These are phyloP conservation scores for Neomicropteryx cornuta DNA, from an alignment of 1,140 invertebrate genomes.

Conservation along the genomic window DNA sequence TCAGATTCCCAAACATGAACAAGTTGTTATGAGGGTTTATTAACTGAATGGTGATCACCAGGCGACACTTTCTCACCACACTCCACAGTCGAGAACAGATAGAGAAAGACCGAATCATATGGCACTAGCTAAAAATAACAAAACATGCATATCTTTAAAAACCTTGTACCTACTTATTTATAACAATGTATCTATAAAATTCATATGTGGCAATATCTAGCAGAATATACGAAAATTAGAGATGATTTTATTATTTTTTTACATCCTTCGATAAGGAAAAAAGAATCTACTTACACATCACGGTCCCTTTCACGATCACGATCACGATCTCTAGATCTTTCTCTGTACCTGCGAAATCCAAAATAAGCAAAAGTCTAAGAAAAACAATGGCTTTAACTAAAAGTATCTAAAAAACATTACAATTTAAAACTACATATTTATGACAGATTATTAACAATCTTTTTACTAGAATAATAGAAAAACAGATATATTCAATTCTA, in stretches of 20 bases:
- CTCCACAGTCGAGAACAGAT: no score
- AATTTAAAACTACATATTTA: background rate
- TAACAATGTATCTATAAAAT: no score
- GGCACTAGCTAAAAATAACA: no score
- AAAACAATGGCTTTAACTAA: conserved; percentile 6
- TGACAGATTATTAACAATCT: background rate
- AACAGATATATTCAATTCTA: background rate
- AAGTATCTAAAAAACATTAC: background rate
- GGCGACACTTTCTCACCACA: no score
- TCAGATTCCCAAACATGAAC: no score
- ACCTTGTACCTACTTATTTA: no score
- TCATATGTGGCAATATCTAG: no score
- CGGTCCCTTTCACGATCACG: conserved; percentile 56
- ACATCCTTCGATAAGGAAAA: conserved; percentile 26
- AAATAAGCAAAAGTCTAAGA: conserved; percentile 15
- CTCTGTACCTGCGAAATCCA: conserved; percentile 42
- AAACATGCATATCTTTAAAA: no score
- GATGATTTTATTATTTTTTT: background rate
- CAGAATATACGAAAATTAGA: background rate
- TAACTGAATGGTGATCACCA: no score
- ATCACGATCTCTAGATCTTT: conserved; percentile 49
- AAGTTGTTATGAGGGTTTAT: no score
- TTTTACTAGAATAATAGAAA: background rate
- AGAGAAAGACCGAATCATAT: no score
- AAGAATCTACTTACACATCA: conserved; percentile 45